phyloP scores from a whole-genome alignment of 1,140 invertebrate genomes.

The Eumaeus atala region DNA sequence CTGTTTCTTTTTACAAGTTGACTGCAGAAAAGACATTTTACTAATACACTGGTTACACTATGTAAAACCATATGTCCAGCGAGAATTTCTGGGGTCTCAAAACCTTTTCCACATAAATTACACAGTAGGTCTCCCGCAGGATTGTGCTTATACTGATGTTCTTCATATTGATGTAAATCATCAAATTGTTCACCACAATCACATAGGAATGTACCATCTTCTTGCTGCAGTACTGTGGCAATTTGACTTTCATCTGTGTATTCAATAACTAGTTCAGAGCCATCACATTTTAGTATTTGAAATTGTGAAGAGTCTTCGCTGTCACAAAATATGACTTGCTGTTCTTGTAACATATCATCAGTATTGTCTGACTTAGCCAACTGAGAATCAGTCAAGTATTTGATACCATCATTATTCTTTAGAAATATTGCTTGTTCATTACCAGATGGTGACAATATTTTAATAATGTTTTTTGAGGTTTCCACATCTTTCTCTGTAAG shows the following conservation, averaged over 20 bases:
- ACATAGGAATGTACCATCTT: slow-evolving; percentile 64
- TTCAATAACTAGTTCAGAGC: slow-evolving; percentile 60
- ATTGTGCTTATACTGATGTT: slow-evolving; percentile 63
- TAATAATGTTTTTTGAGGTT: slow-evolving; percentile 43
- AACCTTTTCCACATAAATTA: slow-evolving; percentile 71
- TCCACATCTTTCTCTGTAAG: slow-evolving; percentile 28
- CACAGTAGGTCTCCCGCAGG: slow-evolving; percentile 62
- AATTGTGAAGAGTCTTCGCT: slow-evolving; percentile 60
- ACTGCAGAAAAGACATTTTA: slow-evolving; percentile 69
- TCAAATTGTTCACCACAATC: slow-evolving; percentile 66
- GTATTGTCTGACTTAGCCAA: slow-evolving; percentile 32
- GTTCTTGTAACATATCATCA: slow-evolving; percentile 41
- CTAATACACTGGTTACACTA: slow-evolving; percentile 47
- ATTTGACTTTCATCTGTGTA: slow-evolving; percentile 63
- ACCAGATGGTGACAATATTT: slow-evolving; percentile 48
- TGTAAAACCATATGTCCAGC: slow-evolving; percentile 80
- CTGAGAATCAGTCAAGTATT: slow-evolving; percentile 46
- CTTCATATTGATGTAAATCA: slow-evolving; percentile 55
- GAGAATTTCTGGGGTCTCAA: slow-evolving; percentile 79
- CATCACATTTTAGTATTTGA: slow-evolving; percentile 64
- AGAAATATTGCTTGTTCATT: slow-evolving; percentile 50
- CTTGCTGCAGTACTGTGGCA: slow-evolving; percentile 57
- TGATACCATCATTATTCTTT: slow-evolving; percentile 41
- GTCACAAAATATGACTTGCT: slow-evolving; percentile 63
- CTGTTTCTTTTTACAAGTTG: slow-evolving; percentile 61